Conservation (phyloP, 2,888 invertebrate genomes). For the Pseudococcus jackbeardsleyi region DNA sequence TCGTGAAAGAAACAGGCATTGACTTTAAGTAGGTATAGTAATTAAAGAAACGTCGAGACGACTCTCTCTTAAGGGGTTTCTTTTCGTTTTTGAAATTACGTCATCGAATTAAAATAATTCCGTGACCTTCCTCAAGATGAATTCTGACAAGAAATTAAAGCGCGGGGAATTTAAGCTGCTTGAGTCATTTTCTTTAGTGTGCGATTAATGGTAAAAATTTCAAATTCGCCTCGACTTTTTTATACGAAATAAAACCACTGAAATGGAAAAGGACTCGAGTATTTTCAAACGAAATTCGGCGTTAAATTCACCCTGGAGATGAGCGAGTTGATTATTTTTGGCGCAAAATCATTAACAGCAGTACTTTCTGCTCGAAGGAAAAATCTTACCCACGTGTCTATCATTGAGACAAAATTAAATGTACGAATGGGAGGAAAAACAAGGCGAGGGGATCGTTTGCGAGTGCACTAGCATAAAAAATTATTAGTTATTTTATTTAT, state of each 20-base stretch:
- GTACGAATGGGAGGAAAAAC: not conserved
- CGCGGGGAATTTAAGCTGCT: slow-evolving; percentile 35
- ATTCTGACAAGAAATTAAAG: slow-evolving; percentile 41
- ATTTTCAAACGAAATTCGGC: slow-evolving; percentile 47
- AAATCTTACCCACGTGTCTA: slow-evolving; percentile 42
- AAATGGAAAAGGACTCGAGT: slow-evolving; percentile 41
- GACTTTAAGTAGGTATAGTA: not conserved
- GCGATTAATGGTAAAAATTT: slow-evolving; percentile 27
- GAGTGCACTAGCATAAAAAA: not conserved
- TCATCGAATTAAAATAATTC: slow-evolving; percentile 37
- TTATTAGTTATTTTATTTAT: not conserved
- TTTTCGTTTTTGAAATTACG: slow-evolving; percentile 3
- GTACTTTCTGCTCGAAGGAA: not conserved
- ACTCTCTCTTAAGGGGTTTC: not conserved
- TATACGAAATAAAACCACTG: slow-evolving; percentile 44
- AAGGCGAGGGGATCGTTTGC: not conserved
- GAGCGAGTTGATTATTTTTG: slow-evolving; percentile 47
- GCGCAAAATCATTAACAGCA: slow-evolving; percentile 20
- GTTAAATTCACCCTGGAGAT: slow-evolving; percentile 39
- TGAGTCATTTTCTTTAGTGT: slow-evolving; percentile 22
- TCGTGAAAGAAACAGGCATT: not conserved
- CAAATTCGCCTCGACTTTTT: slow-evolving; percentile 44
- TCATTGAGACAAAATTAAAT: slow-evolving; percentile 26
- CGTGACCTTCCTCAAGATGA: slow-evolving; percentile 35
- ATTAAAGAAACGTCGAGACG: not conserved